Percentiles rank a stretch among this genome's conserved stretches.
Conservation (phyloP, 1,140 invertebrate species). For the Lamellibrachia luymesi region DNA sequence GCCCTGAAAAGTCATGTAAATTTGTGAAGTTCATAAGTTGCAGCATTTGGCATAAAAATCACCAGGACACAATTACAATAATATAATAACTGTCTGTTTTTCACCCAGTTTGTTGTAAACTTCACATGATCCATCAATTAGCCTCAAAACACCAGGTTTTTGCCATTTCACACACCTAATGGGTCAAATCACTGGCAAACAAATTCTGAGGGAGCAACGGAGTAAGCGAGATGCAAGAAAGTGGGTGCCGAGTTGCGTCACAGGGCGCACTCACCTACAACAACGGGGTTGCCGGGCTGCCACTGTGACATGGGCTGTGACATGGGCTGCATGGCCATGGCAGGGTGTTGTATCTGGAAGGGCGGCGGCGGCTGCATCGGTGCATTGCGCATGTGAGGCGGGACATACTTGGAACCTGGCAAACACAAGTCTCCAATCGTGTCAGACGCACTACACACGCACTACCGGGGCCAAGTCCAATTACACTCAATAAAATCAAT, state of each 20-base stretch:
- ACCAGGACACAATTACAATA: neutral
- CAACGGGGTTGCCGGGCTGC: neutral
- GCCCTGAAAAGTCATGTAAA: too few species aligned
- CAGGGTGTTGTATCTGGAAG: neutral
- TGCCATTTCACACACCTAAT: neutral
- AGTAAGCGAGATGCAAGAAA: neutral
- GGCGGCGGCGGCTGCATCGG: slow-evolving; percentile 9
- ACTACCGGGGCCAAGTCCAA: neutral
- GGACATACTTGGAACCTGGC: slow-evolving; percentile 21
- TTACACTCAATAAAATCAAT: neutral
- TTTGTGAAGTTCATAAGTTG: neutral
- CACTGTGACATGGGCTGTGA: neutral
- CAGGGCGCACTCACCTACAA: neutral
- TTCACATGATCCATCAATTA: neutral
- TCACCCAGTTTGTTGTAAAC: neutral
- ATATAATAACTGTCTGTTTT: neutral
- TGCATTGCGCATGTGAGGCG: slow-evolving; percentile 15
- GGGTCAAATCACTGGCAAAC: neutral
- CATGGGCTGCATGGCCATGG: slow-evolving; percentile 7
- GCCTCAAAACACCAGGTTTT: neutral
- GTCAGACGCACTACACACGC: neutral
- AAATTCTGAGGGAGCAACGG: neutral
- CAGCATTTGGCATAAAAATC: neutral
- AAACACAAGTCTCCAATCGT: slow-evolving; percentile 7
- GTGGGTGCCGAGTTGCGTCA: neutral